Evolutionary conservation across 2,113 vertebrate species (phyloP).

Genomic region (Seriola dumerili): DNA sequence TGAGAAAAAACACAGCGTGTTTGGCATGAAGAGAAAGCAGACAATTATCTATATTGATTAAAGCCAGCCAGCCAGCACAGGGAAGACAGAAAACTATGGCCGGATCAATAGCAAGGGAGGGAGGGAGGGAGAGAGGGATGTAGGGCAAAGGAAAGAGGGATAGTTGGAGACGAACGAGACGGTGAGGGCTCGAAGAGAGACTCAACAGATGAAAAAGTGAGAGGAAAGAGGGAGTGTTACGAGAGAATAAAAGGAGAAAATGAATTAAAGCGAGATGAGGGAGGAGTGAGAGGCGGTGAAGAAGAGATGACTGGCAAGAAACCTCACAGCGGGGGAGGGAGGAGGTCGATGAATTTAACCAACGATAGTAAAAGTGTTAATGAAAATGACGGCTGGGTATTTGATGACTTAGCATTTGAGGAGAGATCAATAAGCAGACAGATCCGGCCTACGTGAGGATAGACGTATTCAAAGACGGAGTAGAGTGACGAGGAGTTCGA

Average conservation of each 20-base stretch:
- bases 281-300: conserved; percentile 15
- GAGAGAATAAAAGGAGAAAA: conserved; percentile 45
- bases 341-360: conserved; percentile 43
- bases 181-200: conserved; percentile 43
- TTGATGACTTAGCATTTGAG: conserved; percentile 57
- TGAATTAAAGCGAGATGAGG: conserved; percentile 52
- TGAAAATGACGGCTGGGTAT: conserved; percentile 55
- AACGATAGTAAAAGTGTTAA: conserved; percentile 55
- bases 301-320: conserved; percentile 48
- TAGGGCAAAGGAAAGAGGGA: conserved; percentile 67
- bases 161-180: conserved; percentile 48
- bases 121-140: conserved; percentile 58
- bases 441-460: neutral
- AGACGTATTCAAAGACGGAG: neutral
- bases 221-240: conserved; percentile 24
- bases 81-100: conserved; percentile 88
- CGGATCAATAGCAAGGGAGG: conserved; percentile 86
- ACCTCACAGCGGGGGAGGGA: conserved; percentile 24
- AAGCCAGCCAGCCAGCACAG: conserved; percentile 86
- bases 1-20: conserved; percentile 86
- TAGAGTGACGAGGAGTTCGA: neutral
- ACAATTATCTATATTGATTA: conserved; percentile 92
- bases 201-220: conserved; percentile 48
- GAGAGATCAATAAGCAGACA: conserved; percentile 45
- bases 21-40: conserved; percentile 88